phyloP scores from a whole-genome alignment of 2,113 vertebrate species.

The Laterallus jamaicensis region DNA sequence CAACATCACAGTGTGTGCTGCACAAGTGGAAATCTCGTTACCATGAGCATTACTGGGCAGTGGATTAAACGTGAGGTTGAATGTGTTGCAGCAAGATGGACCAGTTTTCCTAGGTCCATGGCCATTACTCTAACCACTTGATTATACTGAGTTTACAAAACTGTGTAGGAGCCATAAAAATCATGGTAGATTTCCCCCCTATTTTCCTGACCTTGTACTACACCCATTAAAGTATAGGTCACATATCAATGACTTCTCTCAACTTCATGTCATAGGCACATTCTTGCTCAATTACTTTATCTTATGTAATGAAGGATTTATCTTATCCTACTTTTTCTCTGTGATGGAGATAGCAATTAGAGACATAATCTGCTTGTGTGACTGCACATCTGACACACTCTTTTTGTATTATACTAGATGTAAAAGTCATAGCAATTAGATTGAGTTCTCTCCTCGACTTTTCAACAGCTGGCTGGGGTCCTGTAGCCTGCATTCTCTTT shows the following conservation, averaged over 20 bases:
- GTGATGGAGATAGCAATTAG: slow-evolving; percentile 23
- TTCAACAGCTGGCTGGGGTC: background rate
- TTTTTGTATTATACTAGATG: background rate
- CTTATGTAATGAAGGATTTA: background rate
- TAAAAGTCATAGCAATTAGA: background rate
- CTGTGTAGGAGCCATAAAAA: background rate
- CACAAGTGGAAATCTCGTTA: background rate
- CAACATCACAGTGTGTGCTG: background rate
- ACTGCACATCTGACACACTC: background rate
- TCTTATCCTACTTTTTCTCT: background rate
- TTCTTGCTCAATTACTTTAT: slow-evolving; percentile 18
- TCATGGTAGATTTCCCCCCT: background rate
- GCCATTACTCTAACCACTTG: background rate
- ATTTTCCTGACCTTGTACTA: background rate
- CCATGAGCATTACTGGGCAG: background rate
- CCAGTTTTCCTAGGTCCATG: background rate
- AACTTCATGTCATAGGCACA: background rate
- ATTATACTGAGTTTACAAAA: background rate
- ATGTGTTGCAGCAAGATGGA: background rate
- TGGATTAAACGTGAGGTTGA: background rate
- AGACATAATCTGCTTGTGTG: background rate
- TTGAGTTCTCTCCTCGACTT: background rate
- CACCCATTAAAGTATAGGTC: background rate
- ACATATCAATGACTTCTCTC: background rate
- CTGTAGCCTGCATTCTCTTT: background rate